Conservation (phyloP, 92 coral and sea anemone genomes). For the Diadumene lineata region DNA sequence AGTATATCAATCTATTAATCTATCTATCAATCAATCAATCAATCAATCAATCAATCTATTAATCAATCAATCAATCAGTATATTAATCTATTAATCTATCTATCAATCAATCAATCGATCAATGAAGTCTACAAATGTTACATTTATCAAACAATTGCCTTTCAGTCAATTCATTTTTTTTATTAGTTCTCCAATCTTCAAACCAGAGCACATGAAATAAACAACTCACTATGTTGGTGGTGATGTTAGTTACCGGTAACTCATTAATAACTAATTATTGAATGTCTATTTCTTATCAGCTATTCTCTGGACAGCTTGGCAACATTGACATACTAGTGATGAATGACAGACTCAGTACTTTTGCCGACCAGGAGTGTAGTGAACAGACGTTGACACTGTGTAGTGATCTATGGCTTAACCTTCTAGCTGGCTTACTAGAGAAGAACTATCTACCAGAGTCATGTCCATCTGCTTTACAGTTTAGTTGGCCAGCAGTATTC, state of each 20-base stretch:
- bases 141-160: too few relatives aligned
- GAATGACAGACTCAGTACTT: slow-evolving; percentile 79
- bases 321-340: slow-evolving; percentile 80
- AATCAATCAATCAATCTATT: too few relatives aligned
- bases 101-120: too few relatives aligned
- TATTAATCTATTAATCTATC: too few relatives aligned
- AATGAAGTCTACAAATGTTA: too few relatives aligned
- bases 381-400: slow-evolving; percentile 79
- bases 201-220: too few relatives aligned
- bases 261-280: neutral
- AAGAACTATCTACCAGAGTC: slow-evolving; percentile 82
- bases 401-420: slow-evolving; percentile 83
- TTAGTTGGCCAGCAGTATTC: slow-evolving; percentile 94
- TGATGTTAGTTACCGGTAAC: too few relatives aligned
- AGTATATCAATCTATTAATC: too few relatives aligned
- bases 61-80: too few relatives aligned
- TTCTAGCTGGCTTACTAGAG: slow-evolving; percentile 81
- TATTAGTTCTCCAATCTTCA: neutral
- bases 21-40: too few relatives aligned
- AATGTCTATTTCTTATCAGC: slow-evolving; percentile 40
- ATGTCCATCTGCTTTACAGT: slow-evolving; percentile 90
- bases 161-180: too few relatives aligned
- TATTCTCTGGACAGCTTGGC: slow-evolving; percentile 77
- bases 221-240: too few relatives aligned
- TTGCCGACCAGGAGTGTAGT: slow-evolving; percentile 78